phyloP scores from a whole-genome alignment of 2,113 vertebrate species.

The Meleagris gallopavo region DNA sequence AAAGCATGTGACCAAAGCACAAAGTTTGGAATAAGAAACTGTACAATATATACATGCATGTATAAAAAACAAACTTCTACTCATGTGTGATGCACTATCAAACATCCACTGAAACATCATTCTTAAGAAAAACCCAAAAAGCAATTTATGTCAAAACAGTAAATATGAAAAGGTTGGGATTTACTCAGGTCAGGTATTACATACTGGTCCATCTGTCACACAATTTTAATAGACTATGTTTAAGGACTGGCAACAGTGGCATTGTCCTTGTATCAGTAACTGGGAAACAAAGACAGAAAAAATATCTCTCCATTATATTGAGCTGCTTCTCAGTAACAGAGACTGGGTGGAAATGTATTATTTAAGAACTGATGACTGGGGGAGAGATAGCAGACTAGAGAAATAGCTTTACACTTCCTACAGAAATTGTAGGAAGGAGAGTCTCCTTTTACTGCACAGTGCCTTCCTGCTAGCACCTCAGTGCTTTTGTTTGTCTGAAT shows the following conservation, averaged over 20 bases:
- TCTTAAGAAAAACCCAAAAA: not conserved
- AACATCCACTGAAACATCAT: not conserved
- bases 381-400: not conserved
- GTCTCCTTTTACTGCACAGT: not conserved
- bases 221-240: not conserved
- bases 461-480: not conserved
- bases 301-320: not conserved
- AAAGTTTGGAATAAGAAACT: not conserved
- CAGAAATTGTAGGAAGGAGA: not conserved
- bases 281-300: not conserved
- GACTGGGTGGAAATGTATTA: not conserved
- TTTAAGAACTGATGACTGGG: not conserved
- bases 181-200: not conserved
- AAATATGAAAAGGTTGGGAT: not conserved
- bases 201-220: not conserved
- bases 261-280: not conserved
- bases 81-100: not conserved
- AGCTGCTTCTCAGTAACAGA: not conserved
- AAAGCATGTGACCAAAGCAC: not conserved
- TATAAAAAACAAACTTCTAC: accelerated
- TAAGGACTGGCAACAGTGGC: not conserved
- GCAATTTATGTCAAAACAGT: not conserved
- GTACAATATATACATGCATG: not conserved
- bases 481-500: not conserved
- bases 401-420: not conserved